These are phyloP conservation scores for zebrafish (Danio rerio) DNA, from an alignment of 2,113 vertebrate genomes.

Conservation along the genomic window DNA sequence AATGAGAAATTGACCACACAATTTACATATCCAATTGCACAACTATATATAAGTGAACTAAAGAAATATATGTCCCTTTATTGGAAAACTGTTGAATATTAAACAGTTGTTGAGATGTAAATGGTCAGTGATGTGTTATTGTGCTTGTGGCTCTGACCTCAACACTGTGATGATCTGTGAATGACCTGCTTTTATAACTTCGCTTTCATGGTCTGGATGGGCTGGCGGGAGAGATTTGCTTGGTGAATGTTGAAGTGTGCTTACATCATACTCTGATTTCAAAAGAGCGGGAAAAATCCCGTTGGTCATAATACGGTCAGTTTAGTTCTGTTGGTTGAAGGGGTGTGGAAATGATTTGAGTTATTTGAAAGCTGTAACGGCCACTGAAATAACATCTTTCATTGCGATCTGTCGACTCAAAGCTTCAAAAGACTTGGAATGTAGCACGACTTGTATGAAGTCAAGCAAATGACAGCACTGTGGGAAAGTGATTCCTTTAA, in stretches of 20 bases:
- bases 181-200: not conserved
- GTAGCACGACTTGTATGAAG: not conserved
- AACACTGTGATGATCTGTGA: not conserved
- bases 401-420: not conserved
- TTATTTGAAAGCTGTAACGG: slow-evolving; percentile 2
- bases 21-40: too few relatives aligned
- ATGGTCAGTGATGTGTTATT: not conserved
- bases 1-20: not conserved
- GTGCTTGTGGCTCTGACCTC: not conserved
- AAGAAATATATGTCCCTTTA: too few relatives aligned
- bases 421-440: not conserved
- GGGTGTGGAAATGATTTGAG: not conserved
- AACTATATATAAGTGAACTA: not conserved
- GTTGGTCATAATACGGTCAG: not conserved
- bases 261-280: not conserved
- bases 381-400: not conserved
- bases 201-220: not conserved
- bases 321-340: not conserved
- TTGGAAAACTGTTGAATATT: not conserved
- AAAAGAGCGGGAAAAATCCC: not conserved
- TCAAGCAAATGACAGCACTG: not conserved
- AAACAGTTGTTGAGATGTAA: not conserved
- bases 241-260: not conserved
- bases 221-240: not conserved
- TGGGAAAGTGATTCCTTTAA: not conserved